These are phyloP conservation scores for Sterrhoptilus dennistouni DNA, from an alignment of 2,113 vertebrate genomes.

Conservation along the genomic window DNA sequence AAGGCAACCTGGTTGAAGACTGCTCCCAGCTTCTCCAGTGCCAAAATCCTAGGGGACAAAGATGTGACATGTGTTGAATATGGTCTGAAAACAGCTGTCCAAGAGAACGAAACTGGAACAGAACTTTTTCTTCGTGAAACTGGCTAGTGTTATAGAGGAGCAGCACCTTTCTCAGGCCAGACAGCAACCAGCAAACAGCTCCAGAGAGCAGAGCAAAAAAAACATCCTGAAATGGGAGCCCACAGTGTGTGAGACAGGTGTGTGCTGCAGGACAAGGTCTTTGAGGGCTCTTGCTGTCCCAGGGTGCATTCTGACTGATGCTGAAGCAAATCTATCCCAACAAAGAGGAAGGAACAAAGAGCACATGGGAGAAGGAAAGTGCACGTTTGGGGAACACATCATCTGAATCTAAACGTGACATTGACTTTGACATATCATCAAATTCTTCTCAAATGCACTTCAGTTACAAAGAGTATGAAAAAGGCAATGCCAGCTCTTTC, in stretches of 20 bases:
- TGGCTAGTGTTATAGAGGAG: not conserved
- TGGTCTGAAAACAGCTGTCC: not conserved
- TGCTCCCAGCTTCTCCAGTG: slow-evolving; percentile 94
- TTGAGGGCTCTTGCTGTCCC: not conserved
- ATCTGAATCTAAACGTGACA: not conserved
- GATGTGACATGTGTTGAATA: not conserved
- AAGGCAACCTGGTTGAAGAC: slow-evolving; percentile 99
- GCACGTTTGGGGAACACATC: not conserved
- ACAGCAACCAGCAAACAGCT: not conserved
- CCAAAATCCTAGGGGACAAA: slow-evolving; percentile 86
- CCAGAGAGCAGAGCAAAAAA: not conserved
- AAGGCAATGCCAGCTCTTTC: not conserved
- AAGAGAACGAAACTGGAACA: fast-evolving
- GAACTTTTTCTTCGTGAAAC: not conserved
- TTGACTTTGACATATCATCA: not conserved
- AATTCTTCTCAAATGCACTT: not conserved
- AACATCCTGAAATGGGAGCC: not conserved
- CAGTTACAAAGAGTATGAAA: not conserved
- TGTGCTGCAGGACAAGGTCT: fast-evolving
- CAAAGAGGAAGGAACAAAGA: not conserved
- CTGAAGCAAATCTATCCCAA: not conserved
- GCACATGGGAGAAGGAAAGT: not conserved
- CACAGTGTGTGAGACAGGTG: not conserved
- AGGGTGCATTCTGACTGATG: fast-evolving
- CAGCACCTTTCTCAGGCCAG: not conserved